Evolutionary conservation across 2,113 vertebrate species (phyloP), one percentile per base, ranked within the genome.

Genomic region (Trogon melanurus): DNA sequence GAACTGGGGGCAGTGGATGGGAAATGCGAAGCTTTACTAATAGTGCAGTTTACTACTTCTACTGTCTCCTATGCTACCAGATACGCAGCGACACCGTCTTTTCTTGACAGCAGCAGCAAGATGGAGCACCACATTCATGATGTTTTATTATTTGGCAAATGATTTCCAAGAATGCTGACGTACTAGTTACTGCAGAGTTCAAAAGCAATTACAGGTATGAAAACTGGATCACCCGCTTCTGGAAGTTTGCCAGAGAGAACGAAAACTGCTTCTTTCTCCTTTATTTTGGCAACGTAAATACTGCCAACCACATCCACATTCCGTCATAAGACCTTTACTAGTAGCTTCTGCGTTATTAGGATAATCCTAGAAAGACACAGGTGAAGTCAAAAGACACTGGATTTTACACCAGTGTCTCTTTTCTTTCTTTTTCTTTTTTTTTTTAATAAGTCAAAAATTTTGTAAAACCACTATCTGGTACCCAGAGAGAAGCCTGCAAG

Each of bases 51-150:
- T 60, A 6, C 58, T 76, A 29, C 47, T 45, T 36, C 51, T 64
- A 27, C 0, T 34, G 18, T 58, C 48, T 84, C 29, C 26, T 86
- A 9, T 32, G 11, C 58, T 58, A 50, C 13, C 27, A 65, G 23
- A 26, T 11, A 13, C 0, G 44, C 7, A 10, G 6, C 4, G 14
- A 36, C 26, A 14, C 4, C 7, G 38, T 36, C 7, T 13, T 86
- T 66, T 78, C 75, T 8, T 44, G 56, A 27, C 7, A 73, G 30
- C 11, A 51, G 19, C 54, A 54, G 36, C 13, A 91, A 78, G 15
- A 51, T 8, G 29, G 47, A 84, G 58, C 11, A 41, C 38, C 23
- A 29, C 7, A 29, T 16, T 70, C 45, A 44, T 4, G 17, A 41
- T 19, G 5, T 19, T 79, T 58, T 64, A 36, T 5, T n/a, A 19